A percentile compares a stretch with the other conserved stretches of the same genome.
Evolutionary conservation across 2,888 invertebrate species (phyloP).

Genomic region (Seira musarum): DNA sequence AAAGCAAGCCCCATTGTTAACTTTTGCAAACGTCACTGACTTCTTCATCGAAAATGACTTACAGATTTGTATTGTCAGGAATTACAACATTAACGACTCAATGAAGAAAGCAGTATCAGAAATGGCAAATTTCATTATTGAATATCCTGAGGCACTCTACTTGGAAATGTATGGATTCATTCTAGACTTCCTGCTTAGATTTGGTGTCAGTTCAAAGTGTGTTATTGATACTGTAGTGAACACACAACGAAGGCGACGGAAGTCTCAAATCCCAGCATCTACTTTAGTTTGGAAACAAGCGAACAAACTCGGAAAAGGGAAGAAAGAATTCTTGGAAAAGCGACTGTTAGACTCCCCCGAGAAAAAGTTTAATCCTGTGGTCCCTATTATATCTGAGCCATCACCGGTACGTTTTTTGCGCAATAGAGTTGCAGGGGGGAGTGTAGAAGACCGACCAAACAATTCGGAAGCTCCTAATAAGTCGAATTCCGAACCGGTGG

Average conservation of each 20-base stretch:
- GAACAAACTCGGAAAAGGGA: constrained; percentile 38
- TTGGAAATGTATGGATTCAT: constrained; percentile 52
- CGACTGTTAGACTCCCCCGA: constrained; percentile 33
- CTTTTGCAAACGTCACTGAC: constrained; percentile 53
- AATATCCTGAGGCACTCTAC: constrained; percentile 54
- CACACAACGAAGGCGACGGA: constrained; percentile 50
- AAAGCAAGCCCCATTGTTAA: constrained; percentile 27
- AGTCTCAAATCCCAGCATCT: constrained; percentile 52
- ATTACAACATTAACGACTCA: constrained; percentile 45
- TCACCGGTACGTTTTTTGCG: constrained; percentile 30
- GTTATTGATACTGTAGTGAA: constrained; percentile 56
- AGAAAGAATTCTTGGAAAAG: constrained; percentile 42
- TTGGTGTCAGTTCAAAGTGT: constrained; percentile 49
- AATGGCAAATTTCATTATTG: constrained; percentile 45
- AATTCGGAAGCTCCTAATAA: background rate
- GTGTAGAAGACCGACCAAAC: background rate
- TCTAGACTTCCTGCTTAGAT: constrained; percentile 56
- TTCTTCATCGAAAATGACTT: constrained; percentile 41
- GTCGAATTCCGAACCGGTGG: background rate
- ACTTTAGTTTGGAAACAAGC: constrained; percentile 49
- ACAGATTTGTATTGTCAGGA: constrained; percentile 41
- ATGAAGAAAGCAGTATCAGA: constrained; percentile 49
- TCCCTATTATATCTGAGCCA: constrained; percentile 36
- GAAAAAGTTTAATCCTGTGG: constrained; percentile 41
- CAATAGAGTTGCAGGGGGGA: constrained; percentile 23